Conservation (phyloP, 2,797 vertebrate genomes). For the Miichthys miiuy region DNA sequence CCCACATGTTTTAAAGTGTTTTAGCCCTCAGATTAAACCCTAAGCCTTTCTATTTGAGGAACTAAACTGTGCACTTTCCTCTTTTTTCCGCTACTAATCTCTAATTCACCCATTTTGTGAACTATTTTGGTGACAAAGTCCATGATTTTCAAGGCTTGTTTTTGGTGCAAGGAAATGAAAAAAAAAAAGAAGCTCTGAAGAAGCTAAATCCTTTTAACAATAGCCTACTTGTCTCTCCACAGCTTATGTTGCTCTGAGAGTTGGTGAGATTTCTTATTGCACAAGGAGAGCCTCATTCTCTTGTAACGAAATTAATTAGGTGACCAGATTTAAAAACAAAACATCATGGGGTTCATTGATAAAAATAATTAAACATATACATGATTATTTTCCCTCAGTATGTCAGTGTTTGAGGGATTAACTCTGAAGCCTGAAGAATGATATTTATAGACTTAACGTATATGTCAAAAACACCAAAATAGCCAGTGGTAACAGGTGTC, state of each 20-base stretch:
- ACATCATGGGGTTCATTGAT: background rate
- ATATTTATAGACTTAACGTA: constrained; percentile 46
- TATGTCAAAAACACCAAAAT: constrained; percentile 55
- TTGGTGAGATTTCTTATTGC: constrained; percentile 41
- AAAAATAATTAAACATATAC: constrained; percentile 2
- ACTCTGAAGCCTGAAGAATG: constrained; percentile 1
- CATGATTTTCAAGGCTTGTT: constrained; percentile 35
- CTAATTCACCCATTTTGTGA: constrained; percentile 57
- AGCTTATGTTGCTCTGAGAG: constrained; percentile 31
- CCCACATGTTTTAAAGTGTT: constrained; percentile 39
- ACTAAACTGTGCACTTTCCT: constrained; percentile 34
- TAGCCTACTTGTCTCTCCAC: constrained; percentile 55
- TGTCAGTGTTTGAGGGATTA: constrained; percentile 2
- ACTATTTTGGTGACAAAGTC: constrained; percentile 57
- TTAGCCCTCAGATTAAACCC: constrained; percentile 41
- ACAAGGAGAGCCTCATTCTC: constrained; percentile 11
- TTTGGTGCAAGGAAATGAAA: constrained; percentile 14
- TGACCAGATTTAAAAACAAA: constrained; percentile 11
- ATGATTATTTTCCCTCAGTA: background rate
- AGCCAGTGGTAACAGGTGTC: constrained; percentile 61
- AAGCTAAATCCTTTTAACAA: constrained; percentile 68
- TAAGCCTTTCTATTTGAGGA: constrained; percentile 56
- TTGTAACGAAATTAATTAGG: constrained; percentile 17
- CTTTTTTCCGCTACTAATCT: constrained; percentile 34
- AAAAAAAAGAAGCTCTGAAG: constrained; percentile 36